Evolutionary conservation across 2,113 vertebrate species (phyloP), one percentile per base, ranked within the genome.

Genomic region (Oryzias curvinotus): DNA sequence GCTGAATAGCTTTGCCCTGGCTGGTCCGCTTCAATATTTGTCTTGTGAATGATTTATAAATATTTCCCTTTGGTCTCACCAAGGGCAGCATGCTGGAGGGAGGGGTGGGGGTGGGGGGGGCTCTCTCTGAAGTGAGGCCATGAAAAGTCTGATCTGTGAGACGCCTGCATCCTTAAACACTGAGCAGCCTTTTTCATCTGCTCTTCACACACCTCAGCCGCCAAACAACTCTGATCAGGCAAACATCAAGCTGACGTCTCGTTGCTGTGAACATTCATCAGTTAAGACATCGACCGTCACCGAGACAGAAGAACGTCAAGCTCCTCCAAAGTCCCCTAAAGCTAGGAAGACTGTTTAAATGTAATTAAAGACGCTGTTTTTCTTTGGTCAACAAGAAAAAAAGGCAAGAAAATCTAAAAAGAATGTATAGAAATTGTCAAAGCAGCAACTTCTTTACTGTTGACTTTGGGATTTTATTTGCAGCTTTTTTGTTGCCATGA

Each of bases 341-440:
- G 91, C 93, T 91, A 93, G 14, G 90, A 80, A 87, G 80, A 91
- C 88, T 86, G 87, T 90, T 85, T 93, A n/a, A n/a, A n/a, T n/a
- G n/a, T n/a, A n/a, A n/a, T n/a, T n/a, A 87, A 91, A 92, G 91
- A 90, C 85, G 83, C 91, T 89, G 85, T 88, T 86, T 91, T 85
- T 86, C 80, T 80, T 3, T 68, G 74, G 85, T 87, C 93, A 93
- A 91, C 91, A 89, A 94, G 91, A 21, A 45, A 47, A 43, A 53
- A 81, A 75, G 50, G 50, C 49, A n/a, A 25, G 84, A 72, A 75
- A 86, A 89, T 93, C 90, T 92, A 92, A 91, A 87, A 89, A 88
- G 85, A 71, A 36, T 36, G 8, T 1, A 36, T 12, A 36, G 36
- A 12, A 36, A 36, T 36, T 1, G 36, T 13, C 8, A 36, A 36